Conservation (phyloP, 2,113 vertebrate species). For the Apaloderma vittatum region DNA sequence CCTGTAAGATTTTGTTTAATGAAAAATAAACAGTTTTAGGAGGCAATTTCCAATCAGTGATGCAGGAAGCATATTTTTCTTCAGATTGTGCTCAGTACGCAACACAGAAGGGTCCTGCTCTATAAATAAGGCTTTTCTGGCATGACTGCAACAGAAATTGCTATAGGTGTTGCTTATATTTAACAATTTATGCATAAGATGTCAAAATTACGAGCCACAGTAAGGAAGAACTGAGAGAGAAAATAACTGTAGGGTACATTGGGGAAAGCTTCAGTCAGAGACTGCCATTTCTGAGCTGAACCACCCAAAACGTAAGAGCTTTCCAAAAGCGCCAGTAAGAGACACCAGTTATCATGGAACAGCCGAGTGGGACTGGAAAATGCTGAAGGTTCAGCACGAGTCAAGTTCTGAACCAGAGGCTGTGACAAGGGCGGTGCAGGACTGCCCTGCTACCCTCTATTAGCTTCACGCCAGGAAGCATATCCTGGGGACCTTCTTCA, state of each 20-base stretch:
- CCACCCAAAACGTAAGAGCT: neutral
- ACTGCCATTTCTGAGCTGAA: neutral
- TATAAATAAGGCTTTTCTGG: constrained; percentile 16
- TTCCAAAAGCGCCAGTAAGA: neutral
- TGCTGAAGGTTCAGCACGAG: neutral
- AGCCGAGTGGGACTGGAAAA: neutral
- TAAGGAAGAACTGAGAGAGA: neutral
- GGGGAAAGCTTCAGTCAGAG: neutral
- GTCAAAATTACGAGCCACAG: neutral
- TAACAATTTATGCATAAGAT: neutral
- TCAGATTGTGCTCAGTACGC: neutral
- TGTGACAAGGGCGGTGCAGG: neutral
- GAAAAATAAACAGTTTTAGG: constrained; percentile 14
- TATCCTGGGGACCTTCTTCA: fast-evolving
- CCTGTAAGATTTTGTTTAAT: neutral
- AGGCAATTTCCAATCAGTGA: neutral
- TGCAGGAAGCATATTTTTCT: neutral
- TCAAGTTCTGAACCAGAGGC: neutral
- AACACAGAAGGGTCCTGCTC: neutral
- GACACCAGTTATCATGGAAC: neutral
- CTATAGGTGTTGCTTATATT: neutral
- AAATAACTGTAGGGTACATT: neutral
- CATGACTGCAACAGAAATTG: neutral
- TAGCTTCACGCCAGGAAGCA: neutral
- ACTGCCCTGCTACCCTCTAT: neutral